Conservation (phyloP, 2,113 vertebrate species). For the Amazona guildingii region DNA sequence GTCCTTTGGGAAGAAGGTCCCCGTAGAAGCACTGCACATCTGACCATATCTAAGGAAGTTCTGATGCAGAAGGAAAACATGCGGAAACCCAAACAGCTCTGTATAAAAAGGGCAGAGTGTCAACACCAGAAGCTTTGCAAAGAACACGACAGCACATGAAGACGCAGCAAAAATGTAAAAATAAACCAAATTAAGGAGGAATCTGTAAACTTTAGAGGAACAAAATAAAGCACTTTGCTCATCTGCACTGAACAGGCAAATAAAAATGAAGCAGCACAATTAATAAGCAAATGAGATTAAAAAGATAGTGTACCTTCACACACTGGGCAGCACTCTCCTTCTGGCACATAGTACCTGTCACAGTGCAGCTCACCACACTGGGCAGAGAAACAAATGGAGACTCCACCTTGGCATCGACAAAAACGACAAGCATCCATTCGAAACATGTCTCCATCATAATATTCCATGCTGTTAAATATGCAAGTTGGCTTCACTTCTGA, state of each 20-base stretch:
- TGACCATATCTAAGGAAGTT: not conserved
- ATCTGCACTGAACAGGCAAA: not conserved
- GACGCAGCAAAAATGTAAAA: not conserved
- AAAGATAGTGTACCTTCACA: conserved; percentile 81
- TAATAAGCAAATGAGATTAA: not conserved
- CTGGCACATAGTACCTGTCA: conserved; percentile 85
- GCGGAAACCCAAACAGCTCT: not conserved
- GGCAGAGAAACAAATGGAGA: conserved; percentile 87
- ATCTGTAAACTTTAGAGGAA: not conserved
- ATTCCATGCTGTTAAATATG: conserved; percentile 84
- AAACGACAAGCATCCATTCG: conserved; percentile 89
- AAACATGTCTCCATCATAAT: conserved; percentile 87
- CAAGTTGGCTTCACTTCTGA: conserved; percentile 88
- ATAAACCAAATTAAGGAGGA: not conserved
- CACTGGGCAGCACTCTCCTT: conserved; percentile 89
- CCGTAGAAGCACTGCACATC: not conserved
- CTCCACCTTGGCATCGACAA: conserved; percentile 88
- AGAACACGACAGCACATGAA: not conserved
- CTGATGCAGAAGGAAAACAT: not conserved
- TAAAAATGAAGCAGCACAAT: not conserved
- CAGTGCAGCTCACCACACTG: conserved; percentile 88
- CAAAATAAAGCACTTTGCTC: not conserved
- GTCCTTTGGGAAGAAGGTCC: not conserved
- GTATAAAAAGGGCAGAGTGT: not conserved
- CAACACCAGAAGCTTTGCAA: not conserved